These are phyloP conservation scores for Ennomos fuscantarius DNA, from an alignment of 2,888 invertebrate genomes.

Conservation along the genomic window DNA sequence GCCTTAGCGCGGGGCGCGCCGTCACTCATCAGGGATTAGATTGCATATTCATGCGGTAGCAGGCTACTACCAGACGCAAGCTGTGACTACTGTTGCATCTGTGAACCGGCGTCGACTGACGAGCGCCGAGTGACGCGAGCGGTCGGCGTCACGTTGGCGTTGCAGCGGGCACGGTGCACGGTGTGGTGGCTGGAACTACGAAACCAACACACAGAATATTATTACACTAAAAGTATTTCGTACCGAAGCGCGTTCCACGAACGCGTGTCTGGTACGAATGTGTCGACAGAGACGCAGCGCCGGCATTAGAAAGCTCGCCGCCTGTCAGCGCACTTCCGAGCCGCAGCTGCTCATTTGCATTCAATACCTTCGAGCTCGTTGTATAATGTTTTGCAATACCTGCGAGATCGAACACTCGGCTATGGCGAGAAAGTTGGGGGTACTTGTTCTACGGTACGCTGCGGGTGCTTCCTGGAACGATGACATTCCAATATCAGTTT, in stretches of 20 bases:
- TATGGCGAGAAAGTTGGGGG: conserved; percentile 12
- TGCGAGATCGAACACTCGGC: neutral
- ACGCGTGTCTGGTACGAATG: too few relatives aligned
- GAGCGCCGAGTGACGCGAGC: neutral
- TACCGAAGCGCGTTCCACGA: too few relatives aligned
- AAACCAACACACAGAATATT: too few relatives aligned
- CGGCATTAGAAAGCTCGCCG: conserved; percentile 11
- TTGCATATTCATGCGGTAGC: conserved; percentile 5
- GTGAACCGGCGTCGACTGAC: neutral
- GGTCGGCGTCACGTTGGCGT: neutral
- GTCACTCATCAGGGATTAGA: conserved; percentile 11
- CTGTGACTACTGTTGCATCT: too few relatives aligned
- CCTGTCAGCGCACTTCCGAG: conserved; percentile 4
- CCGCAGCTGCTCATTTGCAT: conserved; percentile 20
- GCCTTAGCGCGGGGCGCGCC: neutral
- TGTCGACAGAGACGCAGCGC: neutral
- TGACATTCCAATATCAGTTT: too few relatives aligned
- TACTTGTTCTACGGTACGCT: neutral
- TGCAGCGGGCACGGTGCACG: neutral
- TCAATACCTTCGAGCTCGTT: conserved; percentile 13
- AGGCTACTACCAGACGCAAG: too few relatives aligned
- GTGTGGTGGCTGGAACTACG: too few relatives aligned
- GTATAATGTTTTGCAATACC: conserved; percentile 20
- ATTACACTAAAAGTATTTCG: too few relatives aligned
- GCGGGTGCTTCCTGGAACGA: neutral